Evolutionary conservation across 2,113 vertebrate species (phyloP), one percentile per base, ranked within the genome.

Genomic region (Oryzias curvinotus): DNA sequence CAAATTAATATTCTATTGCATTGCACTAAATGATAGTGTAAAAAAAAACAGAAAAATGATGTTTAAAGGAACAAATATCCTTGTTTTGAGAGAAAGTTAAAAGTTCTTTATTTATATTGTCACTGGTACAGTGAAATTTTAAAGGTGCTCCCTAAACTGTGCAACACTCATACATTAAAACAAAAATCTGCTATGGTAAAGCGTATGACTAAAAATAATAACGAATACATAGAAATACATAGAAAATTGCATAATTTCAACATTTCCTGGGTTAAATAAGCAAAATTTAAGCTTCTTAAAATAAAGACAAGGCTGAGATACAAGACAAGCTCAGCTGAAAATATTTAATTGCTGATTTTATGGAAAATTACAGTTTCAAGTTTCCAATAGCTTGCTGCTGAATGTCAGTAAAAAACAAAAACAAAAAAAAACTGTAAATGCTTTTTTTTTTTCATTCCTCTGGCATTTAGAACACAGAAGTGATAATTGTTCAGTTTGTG

Each of bases 341-440:
- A 60, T 7, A 28, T n/a, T 47, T 77, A 49, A 62, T 62, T 1
- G 25, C 65, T 71, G 68, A 50, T 62, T 65, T 61, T 43, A 77
- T 66, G 63, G 79, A 53, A 80, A 73, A 84, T 57, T 56, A 53
- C 61, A 55, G 56, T 52, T 55, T 67, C 50, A 60, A 66, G 72
- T 58, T 56, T 69, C 56, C 51, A 48, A 77, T 30, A 46, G 54
- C 30, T 21, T 52, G 56, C 4, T n/a, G 71, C 62, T 57, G 54
- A 60, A 4, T 57, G 67, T 65, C 53, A 41, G 16, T 73, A 66
- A 65, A 36, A 74, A 66, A 62, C 80, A n/a, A 42, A 62, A 53
- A 28, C 2, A 23, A 23, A 23, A 23, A 23, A 2, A 23, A 23
- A 3, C 21, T 23, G 21, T 23, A 23, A 23, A 68, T 50, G 56